phyloP scores from a whole-genome alignment of 2,888 invertebrate species.

The Phorcus lineatus region DNA sequence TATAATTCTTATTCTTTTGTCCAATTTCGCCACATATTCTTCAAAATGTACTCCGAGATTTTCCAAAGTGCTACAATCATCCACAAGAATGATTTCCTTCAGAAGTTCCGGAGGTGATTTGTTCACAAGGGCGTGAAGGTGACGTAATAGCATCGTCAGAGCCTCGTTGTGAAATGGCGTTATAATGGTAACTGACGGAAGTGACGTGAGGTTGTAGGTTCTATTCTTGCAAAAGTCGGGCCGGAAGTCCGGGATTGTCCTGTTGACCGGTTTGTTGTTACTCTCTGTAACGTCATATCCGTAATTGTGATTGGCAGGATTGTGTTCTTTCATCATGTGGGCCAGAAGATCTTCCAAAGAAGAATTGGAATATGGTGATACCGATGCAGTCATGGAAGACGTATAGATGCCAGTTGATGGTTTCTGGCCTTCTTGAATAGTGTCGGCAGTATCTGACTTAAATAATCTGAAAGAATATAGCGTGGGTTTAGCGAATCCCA shows the following conservation, averaged over 20 bases:
- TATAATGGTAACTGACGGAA: not conserved
- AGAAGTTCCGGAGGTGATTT: not conserved
- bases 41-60: not conserved
- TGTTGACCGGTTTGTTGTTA: not conserved
- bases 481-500: too few relatives aligned
- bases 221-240: not conserved
- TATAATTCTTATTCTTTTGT: not conserved
- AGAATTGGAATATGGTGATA: too few relatives aligned
- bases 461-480: too few relatives aligned
- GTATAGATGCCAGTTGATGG: too few relatives aligned
- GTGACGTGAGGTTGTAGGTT: not conserved
- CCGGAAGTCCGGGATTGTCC: not conserved
- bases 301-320: not conserved
- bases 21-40: not conserved
- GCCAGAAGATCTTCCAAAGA: not conserved
- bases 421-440: too few relatives aligned
- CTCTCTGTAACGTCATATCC: not conserved
- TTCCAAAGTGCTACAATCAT: not conserved
- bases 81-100: not conserved
- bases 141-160: not conserved
- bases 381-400: too few relatives aligned
- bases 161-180: conserved; percentile 13
- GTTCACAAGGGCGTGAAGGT: not conserved
- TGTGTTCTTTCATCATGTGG: not conserved
- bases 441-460: too few relatives aligned